Base-by-base conservation (phyloP, 2,797 vertebrate species). In the Melanotaenia boesemani region DNA sequence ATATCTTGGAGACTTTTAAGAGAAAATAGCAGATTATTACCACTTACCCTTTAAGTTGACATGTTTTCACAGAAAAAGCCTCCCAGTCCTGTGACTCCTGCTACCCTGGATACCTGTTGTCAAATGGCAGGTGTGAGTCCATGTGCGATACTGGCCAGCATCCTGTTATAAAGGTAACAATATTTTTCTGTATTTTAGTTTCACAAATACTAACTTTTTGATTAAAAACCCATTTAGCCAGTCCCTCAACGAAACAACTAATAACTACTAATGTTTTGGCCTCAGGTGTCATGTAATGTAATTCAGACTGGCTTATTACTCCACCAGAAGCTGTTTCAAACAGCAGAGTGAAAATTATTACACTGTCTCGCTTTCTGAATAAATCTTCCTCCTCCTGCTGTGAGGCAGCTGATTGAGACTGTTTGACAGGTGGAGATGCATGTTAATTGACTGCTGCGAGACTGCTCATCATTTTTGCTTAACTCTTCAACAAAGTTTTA, bases 31-130 rank as follows among this genome's bases (percentile, higher is more conserved):
- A 24, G 10, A 46, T 11, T 36, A 9, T 50, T 13, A 24, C n/a
- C 48, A 41, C 18, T 64, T 22, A n/a, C 16, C 6, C 1, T 59
- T 65, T 18, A 13, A 28, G 3, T 54, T 69, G 26, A 74, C 76
- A 3, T 86, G 72, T 85, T 3, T 39, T 78, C 80, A 67, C 89
- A 96, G 97, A 94, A 39, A 94, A 91, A 50, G 92, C 79, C 13
- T 80, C 86, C 0, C 67, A 92, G 28, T 86, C 88, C 13, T 99
- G 98, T 77, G 95, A 93, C 26, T 96, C 96, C 5, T 99, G 97
- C 69, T 93, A 83, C 62, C 91, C 79, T 79, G 96, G 96, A 91
- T 95, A 90, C 96, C 94, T 81, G 81, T 80, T 89, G 79, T 95
- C 74, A 16, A 60, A 84, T 12, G 95, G 95, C 77, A 85, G 89